Conservation (phyloP, 2,113 vertebrate genomes). For the Poecile atricapillus region DNA sequence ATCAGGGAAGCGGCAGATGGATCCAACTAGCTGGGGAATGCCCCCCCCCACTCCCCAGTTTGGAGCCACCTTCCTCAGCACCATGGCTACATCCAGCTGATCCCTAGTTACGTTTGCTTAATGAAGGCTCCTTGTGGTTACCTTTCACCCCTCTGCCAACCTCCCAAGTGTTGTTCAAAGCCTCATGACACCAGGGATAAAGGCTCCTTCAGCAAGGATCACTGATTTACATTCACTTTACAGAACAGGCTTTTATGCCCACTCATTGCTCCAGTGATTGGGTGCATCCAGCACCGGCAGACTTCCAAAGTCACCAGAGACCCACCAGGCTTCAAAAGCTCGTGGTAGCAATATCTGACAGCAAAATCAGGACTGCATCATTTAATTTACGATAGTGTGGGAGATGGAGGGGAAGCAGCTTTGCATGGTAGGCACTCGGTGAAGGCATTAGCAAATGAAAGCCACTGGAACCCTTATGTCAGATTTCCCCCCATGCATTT, state of each 20-base stretch:
- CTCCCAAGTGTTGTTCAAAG: background rate
- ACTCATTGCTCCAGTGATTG: background rate
- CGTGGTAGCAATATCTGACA: background rate
- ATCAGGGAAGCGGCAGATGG: background rate
- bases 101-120: background rate
- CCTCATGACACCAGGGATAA: background rate
- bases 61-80: background rate
- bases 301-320: background rate
- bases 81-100: background rate
- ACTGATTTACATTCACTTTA: background rate
- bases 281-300: background rate
- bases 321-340: background rate
- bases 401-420: background rate
- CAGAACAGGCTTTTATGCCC: background rate
- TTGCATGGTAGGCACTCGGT: background rate
- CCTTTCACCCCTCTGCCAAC: background rate
- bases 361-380: background rate
- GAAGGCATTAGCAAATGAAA: background rate
- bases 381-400: background rate
- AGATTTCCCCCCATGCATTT: background rate
- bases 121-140: background rate
- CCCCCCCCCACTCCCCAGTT: background rate
- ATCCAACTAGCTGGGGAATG: fast-evolving
- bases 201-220: background rate
- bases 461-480: background rate